Evolutionary conservation across 2,113 vertebrate genomes (phyloP).

Genomic region (Ammodytes marinus): DNA sequence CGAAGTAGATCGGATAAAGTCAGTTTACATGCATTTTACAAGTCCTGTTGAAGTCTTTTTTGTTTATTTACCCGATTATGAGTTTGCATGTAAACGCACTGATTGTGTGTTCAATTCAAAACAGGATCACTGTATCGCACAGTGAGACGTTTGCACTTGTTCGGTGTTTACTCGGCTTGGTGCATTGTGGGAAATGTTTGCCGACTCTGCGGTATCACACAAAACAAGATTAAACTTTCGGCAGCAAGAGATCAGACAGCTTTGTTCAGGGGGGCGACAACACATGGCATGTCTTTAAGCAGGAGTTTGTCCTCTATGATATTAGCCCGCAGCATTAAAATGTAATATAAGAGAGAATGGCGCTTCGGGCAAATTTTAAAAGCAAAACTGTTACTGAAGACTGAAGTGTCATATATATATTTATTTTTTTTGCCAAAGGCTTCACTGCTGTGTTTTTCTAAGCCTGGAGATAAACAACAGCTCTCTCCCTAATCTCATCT

Average conservation of each 20-base stretch:
- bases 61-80: too few relatives aligned
- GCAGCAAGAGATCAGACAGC: conserved; percentile 8
- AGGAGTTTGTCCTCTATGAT: conserved; percentile 33
- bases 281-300: conserved; percentile 25
- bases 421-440: conserved; percentile 44
- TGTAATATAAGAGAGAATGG: conserved; percentile 19
- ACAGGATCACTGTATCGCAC: neutral
- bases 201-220: conserved; percentile 27
- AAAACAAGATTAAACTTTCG: conserved; percentile 25
- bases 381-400: conserved; percentile 39
- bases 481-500: conserved; percentile 51
- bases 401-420: conserved; percentile 28
- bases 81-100: too few relatives aligned
- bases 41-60: too few relatives aligned
- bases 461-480: conserved; percentile 50
- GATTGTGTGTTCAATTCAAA: neutral
- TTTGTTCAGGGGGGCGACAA: conserved; percentile 32
- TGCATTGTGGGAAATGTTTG: conserved; percentile 21
- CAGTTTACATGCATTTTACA: too few relatives aligned
- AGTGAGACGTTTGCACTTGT: conserved; percentile 7
- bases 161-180: neutral
- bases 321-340: conserved; percentile 38
- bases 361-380: conserved; percentile 37
- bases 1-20: too few relatives aligned
- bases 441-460: conserved; percentile 32